phyloP scores from a whole-genome alignment of 2,113 vertebrate species.

The Bubo scandiacus region DNA sequence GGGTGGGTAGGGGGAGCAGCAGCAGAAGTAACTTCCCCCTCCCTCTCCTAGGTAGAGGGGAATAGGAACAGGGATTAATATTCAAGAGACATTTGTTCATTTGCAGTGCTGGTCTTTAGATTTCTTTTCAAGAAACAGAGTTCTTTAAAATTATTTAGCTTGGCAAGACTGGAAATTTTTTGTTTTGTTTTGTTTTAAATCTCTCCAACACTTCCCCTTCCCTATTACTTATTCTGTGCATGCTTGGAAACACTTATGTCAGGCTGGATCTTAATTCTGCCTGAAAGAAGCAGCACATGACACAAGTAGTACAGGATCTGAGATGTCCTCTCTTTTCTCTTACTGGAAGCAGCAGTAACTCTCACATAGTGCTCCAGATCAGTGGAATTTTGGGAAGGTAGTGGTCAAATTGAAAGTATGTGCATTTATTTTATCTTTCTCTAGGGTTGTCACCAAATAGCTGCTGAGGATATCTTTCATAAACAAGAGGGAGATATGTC shows the following conservation, averaged over 20 bases:
- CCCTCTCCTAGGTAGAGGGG: too few relatives aligned
- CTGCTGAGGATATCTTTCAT: background rate
- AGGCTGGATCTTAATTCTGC: background rate
- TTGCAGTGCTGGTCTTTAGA: background rate
- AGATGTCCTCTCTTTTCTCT: background rate
- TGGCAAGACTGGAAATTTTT: background rate
- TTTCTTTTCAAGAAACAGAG: too few relatives aligned
- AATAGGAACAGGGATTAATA: background rate
- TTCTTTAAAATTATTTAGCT: background rate
- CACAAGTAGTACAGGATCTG: background rate
- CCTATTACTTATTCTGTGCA: background rate
- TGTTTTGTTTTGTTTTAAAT: background rate
- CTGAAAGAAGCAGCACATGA: background rate
- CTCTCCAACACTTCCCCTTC: background rate
- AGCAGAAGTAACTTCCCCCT: background rate
- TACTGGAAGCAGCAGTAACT: background rate
- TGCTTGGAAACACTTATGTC: background rate
- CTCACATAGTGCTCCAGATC: rapidly evolving
- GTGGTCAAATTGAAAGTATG: background rate
- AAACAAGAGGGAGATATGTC: background rate
- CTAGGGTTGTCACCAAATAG: background rate
- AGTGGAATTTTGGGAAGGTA: background rate
- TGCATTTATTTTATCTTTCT: background rate
- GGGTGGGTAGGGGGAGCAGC: background rate
- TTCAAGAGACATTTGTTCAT: background rate